These are phyloP conservation scores for Proterorhinus semilunaris DNA, from an alignment of 2,113 vertebrate genomes.

Conservation along the genomic window DNA sequence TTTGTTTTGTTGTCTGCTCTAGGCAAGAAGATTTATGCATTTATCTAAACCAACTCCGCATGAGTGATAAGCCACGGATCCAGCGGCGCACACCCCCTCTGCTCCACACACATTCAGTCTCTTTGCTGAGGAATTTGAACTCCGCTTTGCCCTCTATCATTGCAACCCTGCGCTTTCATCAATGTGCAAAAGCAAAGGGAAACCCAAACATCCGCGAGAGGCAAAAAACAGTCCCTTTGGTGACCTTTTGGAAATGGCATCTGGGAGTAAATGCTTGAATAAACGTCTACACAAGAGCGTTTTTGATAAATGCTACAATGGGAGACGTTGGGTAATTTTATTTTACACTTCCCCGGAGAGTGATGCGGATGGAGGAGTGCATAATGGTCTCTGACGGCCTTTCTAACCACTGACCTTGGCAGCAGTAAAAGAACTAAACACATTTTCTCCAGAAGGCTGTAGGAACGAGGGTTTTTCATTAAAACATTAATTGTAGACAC, in stretches of 20 bases:
- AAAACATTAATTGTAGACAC: conserved; percentile 41
- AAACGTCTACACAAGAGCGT: conserved; percentile 57
- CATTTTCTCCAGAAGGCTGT: conserved; percentile 27
- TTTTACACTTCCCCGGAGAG: conserved; percentile 56
- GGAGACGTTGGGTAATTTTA: conserved; percentile 64
- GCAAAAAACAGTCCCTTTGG: conserved; percentile 40
- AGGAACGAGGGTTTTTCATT: conserved; percentile 35
- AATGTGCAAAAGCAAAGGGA: conserved; percentile 40
- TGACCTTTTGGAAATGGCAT: conserved; percentile 69
- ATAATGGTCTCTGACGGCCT: conserved; percentile 49
- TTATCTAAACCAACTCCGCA: conserved; percentile 50
- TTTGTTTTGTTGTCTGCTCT: conserved; percentile 41
- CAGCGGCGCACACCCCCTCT: conserved; percentile 34
- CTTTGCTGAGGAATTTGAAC: conserved; percentile 38
- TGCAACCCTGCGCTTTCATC: conserved; percentile 46
- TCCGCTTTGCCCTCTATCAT: conserved; percentile 50
- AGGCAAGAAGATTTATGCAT: conserved; percentile 46
- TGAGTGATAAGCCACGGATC: conserved; percentile 55
- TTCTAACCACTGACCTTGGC: conserved; percentile 63
- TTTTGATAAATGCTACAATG: conserved; percentile 66
- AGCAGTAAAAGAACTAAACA: conserved; percentile 51
- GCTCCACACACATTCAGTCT: conserved; percentile 16
- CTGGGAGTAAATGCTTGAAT: conserved; percentile 62
- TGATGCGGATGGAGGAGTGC: conserved; percentile 40
- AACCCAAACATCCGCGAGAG: conserved; percentile 48